A percentile compares a stretch with the other conserved stretches of the same genome.
Evolutionary conservation across 2,113 vertebrate genomes (phyloP).

Genomic region (Myiagra hebetior): DNA sequence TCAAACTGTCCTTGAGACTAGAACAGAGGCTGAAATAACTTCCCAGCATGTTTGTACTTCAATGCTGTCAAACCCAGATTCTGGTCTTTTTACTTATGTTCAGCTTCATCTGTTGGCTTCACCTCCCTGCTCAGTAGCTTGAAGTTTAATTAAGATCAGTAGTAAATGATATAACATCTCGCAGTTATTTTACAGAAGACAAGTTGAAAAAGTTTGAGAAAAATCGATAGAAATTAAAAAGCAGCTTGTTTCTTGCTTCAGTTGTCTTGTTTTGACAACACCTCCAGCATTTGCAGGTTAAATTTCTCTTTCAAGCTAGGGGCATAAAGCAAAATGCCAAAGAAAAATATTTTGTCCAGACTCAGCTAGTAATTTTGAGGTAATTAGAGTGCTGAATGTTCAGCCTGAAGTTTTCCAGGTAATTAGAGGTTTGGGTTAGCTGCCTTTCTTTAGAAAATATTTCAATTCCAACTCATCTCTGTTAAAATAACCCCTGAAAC

Average conservation of each 20-base stretch:
- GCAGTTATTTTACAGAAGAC: neutral
- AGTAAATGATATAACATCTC: neutral
- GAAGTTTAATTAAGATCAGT: neutral
- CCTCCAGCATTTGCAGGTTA: neutral
- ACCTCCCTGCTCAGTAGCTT: neutral
- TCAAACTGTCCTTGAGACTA: neutral
- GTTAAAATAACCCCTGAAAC: neutral
- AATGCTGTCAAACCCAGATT: neutral
- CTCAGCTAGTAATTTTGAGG: conserved; percentile 23
- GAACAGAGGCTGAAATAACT: neutral
- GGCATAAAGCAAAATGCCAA: neutral
- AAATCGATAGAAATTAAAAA: conserved; percentile 6
- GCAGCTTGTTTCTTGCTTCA: neutral
- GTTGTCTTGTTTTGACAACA: conserved; percentile 39
- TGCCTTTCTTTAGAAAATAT: neutral
- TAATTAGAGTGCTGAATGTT: conserved; percentile 11
- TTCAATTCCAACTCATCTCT: neutral
- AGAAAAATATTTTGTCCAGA: conserved; percentile 29
- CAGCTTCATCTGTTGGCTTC: neutral
- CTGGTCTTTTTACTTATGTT: neutral
- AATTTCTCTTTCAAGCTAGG: conserved; percentile 7
- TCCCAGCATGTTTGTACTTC: neutral
- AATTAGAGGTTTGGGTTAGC: conserved; percentile 29
- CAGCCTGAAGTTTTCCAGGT: conserved; percentile 19
- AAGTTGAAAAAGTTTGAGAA: neutral